Evolutionary conservation across 2,113 vertebrate genomes (phyloP).

Genomic region (Psammodynastes pulverulentus): DNA sequence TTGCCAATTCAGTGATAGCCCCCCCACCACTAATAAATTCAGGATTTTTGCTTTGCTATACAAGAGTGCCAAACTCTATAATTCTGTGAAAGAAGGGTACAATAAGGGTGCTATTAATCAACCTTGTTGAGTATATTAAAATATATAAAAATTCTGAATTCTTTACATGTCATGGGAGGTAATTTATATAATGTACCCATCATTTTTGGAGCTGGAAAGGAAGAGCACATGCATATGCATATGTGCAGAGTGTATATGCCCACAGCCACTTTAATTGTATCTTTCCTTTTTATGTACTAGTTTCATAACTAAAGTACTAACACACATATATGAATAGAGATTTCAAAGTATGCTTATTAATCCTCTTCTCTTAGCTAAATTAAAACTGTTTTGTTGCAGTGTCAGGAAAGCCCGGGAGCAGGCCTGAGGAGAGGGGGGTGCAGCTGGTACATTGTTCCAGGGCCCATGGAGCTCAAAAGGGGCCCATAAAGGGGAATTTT

Average conservation of each 20-base stretch:
- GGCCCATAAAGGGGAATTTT: too few relatives aligned
- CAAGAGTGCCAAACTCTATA: background rate
- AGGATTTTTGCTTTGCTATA: background rate
- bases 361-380: background rate
- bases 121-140: background rate
- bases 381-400: background rate
- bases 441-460: too few relatives aligned
- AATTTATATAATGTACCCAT: background rate
- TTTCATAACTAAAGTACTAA: background rate
- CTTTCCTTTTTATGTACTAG: background rate
- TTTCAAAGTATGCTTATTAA: background rate
- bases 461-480: too few relatives aligned
- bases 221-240: background rate
- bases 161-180: background rate
- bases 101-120: background rate
- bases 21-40: background rate
- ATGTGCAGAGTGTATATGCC: background rate
- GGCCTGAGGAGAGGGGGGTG: too few relatives aligned
- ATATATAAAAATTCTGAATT: background rate
- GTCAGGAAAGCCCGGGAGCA: background rate
- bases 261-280: background rate
- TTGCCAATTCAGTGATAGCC: background rate
- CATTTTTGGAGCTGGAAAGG: background rate
- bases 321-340: background rate
- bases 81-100: background rate